Base-by-base conservation (phyloP, 2,797 vertebrate genomes). In the Menidia menidia region DNA sequence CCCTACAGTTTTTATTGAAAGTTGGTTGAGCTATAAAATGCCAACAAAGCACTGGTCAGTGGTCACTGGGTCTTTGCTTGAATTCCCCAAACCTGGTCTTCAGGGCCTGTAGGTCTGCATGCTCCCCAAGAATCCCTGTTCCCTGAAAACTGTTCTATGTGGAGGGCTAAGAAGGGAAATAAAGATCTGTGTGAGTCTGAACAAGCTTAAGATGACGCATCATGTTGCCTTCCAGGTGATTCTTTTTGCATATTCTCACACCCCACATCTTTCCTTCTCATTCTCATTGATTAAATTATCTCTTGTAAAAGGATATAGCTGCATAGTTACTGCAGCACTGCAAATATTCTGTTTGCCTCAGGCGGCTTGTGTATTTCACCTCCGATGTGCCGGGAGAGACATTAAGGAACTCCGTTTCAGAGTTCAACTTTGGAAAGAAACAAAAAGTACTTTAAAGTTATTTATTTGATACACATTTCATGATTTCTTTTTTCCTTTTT, bases 301-400 rank as follows among this genome's bases (percentile, higher is more conserved):
- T 64, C 53, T 54, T 69, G 44, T 67, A 48, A 44, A 67, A 80
- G 50, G 60, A 75, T 86, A 82, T 80, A 60, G 68, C 61, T 80
- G 48, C 25, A 47, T 51, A 76, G 58, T 71, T 61, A 59, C 68
- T 64, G 63, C 69, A 73, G 61, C 55, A 56, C 60, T 55, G 73
- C 61, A 70, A 75, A 82, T 76, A 77, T 80, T 64, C 61, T 78
- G 73, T 73, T 88, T 75, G 85, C 87, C 87, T 75, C 62, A 82
- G 79, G 81, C 84, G 12, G 55, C 63, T 81, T 80, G 77, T 85
- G 72, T 85, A 85, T 87, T 84, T 88, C 71, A 80, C 64, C 76
- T 87, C 63, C 72, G 52, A 81, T 59, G 55, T 68, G 77, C 70
- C 76, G 67, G 54, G 55, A 71, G 57, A 85, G 72, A 85, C 77